Evolutionary conservation across 2,888 invertebrate genomes (phyloP).

Genomic region (Gisinianus flammeolus): DNA sequence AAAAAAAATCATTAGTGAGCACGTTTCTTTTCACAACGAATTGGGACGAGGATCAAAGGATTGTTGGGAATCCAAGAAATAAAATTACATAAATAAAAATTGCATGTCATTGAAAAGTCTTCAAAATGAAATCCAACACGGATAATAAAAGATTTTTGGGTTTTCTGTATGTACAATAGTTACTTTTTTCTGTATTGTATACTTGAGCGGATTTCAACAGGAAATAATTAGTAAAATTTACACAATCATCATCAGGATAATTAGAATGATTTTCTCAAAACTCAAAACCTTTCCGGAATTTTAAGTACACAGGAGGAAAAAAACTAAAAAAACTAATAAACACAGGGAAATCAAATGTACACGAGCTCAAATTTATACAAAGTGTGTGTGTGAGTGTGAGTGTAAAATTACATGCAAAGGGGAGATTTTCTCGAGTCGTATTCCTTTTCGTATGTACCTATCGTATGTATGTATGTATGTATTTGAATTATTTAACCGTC

Average conservation of each 20-base stretch:
- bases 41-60: too few relatives aligned
- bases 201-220: slow-evolving; percentile 26
- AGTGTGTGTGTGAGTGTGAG: too few relatives aligned
- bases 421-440: too few relatives aligned
- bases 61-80: too few relatives aligned
- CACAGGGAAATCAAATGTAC: too few relatives aligned
- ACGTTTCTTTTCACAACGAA: too few relatives aligned
- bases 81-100: neutral
- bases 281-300: neutral
- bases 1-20: too few relatives aligned
- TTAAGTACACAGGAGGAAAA: neutral
- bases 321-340: too few relatives aligned
- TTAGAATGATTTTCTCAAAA: slow-evolving; percentile 27
- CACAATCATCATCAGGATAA: slow-evolving; percentile 14
- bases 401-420: too few relatives aligned
- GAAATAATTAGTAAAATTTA: slow-evolving; percentile 32
- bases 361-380: too few relatives aligned
- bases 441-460: too few relatives aligned
- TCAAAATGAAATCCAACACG: neutral
- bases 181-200: slow-evolving; percentile 4
- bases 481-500: slow-evolving; percentile 18
- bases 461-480: too few relatives aligned
- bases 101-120: neutral
- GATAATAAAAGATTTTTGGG: neutral
- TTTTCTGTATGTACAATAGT: neutral